A percentile compares a stretch with the other conserved stretches of the same genome.
phyloP scores from a whole-genome alignment of 1,140 invertebrate genomes.

The Drosophila funebris region DNA sequence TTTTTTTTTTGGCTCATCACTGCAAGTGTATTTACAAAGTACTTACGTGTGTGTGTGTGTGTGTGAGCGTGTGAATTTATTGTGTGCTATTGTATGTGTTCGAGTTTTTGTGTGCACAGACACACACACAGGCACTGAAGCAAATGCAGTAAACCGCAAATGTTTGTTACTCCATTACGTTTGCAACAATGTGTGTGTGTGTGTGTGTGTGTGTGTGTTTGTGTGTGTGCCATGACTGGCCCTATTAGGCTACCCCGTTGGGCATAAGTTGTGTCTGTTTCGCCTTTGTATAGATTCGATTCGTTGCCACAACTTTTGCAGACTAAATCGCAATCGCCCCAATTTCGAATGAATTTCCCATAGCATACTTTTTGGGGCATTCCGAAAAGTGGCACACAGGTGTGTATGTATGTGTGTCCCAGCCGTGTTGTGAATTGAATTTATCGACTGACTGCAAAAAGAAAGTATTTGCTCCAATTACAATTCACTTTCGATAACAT shows the following conservation, averaged over 20 bases:
- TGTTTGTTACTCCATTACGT: constrained; percentile 77
- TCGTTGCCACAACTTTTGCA: constrained; percentile 7
- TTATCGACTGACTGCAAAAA: no score
- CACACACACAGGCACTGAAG: constrained; percentile 3
- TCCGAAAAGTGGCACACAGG: constrained; percentile 6
- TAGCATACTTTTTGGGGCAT: neutral
- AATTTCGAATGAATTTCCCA: constrained; percentile 9
- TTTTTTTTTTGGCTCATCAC: constrained; percentile 41
- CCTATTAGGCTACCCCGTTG: constrained; percentile 20
- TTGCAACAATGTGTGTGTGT: constrained; percentile 33
- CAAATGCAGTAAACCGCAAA: constrained; percentile 74
- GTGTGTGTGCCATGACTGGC: constrained; percentile 24
- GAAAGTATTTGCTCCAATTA: no score
- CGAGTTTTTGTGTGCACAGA: constrained; percentile 4
- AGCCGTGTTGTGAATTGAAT: neutral
- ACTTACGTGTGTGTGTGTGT: constrained; percentile 9
- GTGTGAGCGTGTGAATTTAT: constrained; percentile 13
- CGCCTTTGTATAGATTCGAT: constrained; percentile 14
- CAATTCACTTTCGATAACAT: no score
- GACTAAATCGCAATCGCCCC: constrained; percentile 9
- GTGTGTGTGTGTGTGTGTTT: constrained; percentile 10
- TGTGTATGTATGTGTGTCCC: neutral
- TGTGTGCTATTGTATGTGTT: constrained; percentile 11
- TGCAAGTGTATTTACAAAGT: constrained; percentile 45
- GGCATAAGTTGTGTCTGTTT: constrained; percentile 28